These are phyloP conservation scores for Pangasianodon gigas DNA, from an alignment of 2,113 vertebrate species.

Conservation along the genomic window DNA sequence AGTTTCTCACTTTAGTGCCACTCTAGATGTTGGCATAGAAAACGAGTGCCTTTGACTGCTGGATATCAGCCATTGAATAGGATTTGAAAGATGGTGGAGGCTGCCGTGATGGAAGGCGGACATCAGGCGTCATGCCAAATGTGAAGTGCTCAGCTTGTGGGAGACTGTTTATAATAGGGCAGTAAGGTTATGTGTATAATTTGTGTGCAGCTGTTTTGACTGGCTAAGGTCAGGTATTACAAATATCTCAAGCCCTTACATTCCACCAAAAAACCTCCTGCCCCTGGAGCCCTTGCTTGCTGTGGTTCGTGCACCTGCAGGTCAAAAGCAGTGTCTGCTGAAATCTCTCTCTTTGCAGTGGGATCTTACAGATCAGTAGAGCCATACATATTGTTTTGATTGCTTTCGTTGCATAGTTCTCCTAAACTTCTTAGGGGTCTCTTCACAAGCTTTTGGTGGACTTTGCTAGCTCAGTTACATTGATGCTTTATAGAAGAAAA, in stretches of 20 bases:
- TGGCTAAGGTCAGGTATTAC: constrained; percentile 72
- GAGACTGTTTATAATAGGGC: constrained; percentile 62
- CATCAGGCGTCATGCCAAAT: constrained; percentile 38
- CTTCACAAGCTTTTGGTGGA: neutral
- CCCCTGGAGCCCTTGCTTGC: constrained; percentile 60
- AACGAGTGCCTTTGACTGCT: neutral
- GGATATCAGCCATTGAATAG: constrained; percentile 3
- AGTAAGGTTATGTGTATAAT: constrained; percentile 61
- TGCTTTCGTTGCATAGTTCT: neutral
- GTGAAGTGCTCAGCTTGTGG: constrained; percentile 51
- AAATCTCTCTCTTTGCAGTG: constrained; percentile 26
- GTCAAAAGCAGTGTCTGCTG: constrained; percentile 51
- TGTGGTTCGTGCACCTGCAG: constrained; percentile 67
- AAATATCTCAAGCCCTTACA: constrained; percentile 69
- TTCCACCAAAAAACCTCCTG: constrained; percentile 62
- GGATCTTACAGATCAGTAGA: neutral
- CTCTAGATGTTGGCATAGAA: neutral
- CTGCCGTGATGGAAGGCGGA: constrained; percentile 38
- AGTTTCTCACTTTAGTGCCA: constrained; percentile 15
- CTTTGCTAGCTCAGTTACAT: no score
- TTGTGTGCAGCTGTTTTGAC: constrained; percentile 72
- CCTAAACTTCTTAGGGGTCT: neutral
- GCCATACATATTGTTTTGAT: neutral
- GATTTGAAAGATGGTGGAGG: constrained; percentile 25
- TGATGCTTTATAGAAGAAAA: neutral